These are phyloP conservation scores for Oscheius sp. DNA, from an alignment of 2,888 invertebrate species.

Conservation along the genomic window DNA sequence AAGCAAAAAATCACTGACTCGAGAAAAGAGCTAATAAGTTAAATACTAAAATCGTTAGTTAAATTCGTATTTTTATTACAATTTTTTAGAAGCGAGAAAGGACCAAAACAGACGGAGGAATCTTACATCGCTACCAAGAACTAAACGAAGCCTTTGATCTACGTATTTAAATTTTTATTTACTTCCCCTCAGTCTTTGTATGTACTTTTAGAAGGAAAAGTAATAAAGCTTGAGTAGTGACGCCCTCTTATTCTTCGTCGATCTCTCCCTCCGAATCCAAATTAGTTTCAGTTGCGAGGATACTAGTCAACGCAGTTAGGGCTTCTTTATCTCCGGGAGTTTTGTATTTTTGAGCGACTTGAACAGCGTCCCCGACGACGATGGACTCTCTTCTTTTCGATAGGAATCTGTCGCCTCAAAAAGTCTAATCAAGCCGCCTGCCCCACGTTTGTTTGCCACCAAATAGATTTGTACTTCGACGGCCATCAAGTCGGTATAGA, in stretches of 20 bases:
- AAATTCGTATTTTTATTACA: too few relatives aligned
- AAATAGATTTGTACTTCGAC: slow-evolving; percentile 58
- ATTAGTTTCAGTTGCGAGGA: slow-evolving; percentile 41
- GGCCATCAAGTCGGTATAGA: slow-evolving; percentile 56
- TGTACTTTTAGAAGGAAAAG: neutral
- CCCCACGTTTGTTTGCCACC: slow-evolving; percentile 61
- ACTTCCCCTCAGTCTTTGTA: neutral
- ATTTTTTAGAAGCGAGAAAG: too few relatives aligned
- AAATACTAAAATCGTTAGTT: too few relatives aligned
- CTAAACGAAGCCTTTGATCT: slow-evolving; percentile 10
- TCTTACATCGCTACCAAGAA: slow-evolving; percentile 80
- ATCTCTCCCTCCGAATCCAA: slow-evolving; percentile 21
- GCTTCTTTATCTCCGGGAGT: slow-evolving; percentile 28
- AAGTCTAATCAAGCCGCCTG: slow-evolving; percentile 57
- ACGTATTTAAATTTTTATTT: neutral
- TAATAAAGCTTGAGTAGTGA: slow-evolving; percentile 15
- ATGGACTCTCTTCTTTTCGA: too few relatives aligned
- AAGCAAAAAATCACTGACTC: too few relatives aligned
- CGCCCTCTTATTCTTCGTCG: too few relatives aligned
- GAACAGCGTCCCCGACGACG: slow-evolving; percentile 44
- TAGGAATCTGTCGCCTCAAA: slow-evolving; percentile 66
- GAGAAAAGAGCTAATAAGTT: too few relatives aligned
- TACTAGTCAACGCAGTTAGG: slow-evolving; percentile 42
- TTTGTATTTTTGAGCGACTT: slow-evolving; percentile 34
- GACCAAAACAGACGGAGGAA: too few relatives aligned